Base-by-base conservation (phyloP, 2,113 vertebrate genomes). In the Hucho hucho region DNA sequence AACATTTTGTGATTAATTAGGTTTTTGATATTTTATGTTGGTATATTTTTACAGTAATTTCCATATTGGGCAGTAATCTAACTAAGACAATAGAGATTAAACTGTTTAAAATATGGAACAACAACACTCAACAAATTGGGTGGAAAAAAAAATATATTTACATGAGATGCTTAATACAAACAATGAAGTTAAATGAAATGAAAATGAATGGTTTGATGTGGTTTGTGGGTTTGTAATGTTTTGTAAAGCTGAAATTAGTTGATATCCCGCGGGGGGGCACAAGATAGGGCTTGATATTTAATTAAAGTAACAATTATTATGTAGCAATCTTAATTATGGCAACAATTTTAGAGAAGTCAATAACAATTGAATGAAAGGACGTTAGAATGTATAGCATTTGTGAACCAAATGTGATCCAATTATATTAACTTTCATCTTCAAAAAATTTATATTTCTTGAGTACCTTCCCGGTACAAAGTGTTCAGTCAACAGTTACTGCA, bases 271-370 rank as follows among this genome's bases (percentile, higher is more conserved):
- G 66, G 70, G 74, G 70, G 43, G 47, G 63, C n/a, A 61, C 73
- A 72, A 70, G 59, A 74, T 63, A 69, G 22, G 66, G 73, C 68
- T 75, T 53, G 59, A 78, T 58, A 43, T 73, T 78, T 49, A 61
- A 64, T 75, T 6, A 61, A 46, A 53, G 9, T 53, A 25, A 16
- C 6, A 65, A 65, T 26, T 2, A 47, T 43, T 63, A 63, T 16
- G 3, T 26, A 6, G 63, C 25, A 16, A 18, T 16, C 13, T 29
- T 64, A 0, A 18, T 18, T 26, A 59, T n/a, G 47, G 3, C 14
- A 14, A 14, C 47, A 16, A 49, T 49, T 49, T 49, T 49, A 49
- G 2, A 49, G 4, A 16, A 3, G 47, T 16, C 11, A 9, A 13
- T 14, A 49, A 49, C 14, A 49, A 49, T 16, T 49, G 11, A n/a